Percentiles rank a stretch among this genome's conserved stretches.
Evolutionary conservation across 2,113 vertebrate genomes (phyloP).

Genomic region (Capreolus pygargus): DNA sequence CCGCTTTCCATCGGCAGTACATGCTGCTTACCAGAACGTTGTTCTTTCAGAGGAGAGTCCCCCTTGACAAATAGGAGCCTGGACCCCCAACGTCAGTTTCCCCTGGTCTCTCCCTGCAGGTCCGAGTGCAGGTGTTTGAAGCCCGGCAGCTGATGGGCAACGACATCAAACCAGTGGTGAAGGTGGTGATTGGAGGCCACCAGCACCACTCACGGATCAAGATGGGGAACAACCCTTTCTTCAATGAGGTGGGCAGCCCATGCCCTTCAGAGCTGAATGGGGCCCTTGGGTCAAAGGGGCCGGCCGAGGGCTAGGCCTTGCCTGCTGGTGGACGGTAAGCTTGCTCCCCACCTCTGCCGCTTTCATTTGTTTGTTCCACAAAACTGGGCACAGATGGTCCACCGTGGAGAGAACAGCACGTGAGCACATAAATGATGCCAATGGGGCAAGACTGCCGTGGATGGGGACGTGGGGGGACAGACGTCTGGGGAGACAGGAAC

Average conservation of each 20-base stretch:
- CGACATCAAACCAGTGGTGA: conserved; percentile 70
- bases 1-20: neutral
- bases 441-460: accelerated
- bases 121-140: conserved; percentile 74
- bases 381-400: neutral
- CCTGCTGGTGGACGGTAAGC: neutral
- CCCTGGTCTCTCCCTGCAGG: conserved; percentile 33
- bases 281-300: neutral
- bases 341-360: neutral
- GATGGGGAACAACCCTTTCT: conserved; percentile 75
- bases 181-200: conserved; percentile 56
- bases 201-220: conserved; percentile 59
- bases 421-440: neutral
- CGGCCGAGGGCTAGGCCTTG: neutral
- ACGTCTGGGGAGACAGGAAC: neutral
- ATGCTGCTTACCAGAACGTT: neutral
- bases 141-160: conserved; percentile 76
- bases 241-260: conserved; percentile 69
- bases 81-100: too few relatives aligned
- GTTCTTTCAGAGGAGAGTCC: neutral
- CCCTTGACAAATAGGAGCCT: neutral
- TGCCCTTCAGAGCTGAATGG: neutral
- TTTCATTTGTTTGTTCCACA: neutral
- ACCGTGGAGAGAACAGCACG: accelerated
- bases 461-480: neutral